phyloP scores from a whole-genome alignment of 2,797 vertebrate genomes.

The Tolypeutes matacus region DNA sequence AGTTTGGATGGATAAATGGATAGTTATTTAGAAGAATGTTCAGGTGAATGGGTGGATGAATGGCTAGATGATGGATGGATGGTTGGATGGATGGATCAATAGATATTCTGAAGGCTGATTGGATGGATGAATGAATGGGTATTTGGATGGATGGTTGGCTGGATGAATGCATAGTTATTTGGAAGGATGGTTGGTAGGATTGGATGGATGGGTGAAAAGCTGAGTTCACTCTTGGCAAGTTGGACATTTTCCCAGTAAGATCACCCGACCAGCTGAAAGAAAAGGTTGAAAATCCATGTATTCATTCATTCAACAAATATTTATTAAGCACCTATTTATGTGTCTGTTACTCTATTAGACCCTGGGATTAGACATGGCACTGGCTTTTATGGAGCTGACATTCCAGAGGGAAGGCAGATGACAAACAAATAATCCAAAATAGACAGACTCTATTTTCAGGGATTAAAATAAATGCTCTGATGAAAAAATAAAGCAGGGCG shows the following conservation, averaged over 20 bases:
- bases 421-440: conserved; percentile 1
- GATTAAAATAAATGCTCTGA: not conserved
- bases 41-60: not conserved
- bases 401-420: conserved; percentile 51
- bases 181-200: not conserved
- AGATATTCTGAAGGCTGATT: not conserved
- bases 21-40: too few species aligned
- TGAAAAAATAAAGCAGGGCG: not conserved
- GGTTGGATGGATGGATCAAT: not conserved
- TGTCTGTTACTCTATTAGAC: conserved; percentile 29
- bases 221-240: conserved; percentile 61
- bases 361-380: conserved; percentile 49
- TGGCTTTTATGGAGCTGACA: conserved; percentile 42
- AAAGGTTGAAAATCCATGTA: conserved; percentile 65
- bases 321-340: conserved; percentile 62
- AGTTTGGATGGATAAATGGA: not conserved
- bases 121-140: not conserved
- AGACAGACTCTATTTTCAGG: not conserved
- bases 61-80: not conserved
- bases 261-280: conserved; percentile 69
- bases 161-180: not conserved
- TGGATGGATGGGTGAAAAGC: conserved; percentile 56
- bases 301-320: conserved; percentile 69
- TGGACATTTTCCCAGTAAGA: conserved; percentile 75
- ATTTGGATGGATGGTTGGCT: not conserved